Base-by-base conservation (phyloP, 2,113 vertebrate genomes). In the Planiliza haematocheilus region DNA sequence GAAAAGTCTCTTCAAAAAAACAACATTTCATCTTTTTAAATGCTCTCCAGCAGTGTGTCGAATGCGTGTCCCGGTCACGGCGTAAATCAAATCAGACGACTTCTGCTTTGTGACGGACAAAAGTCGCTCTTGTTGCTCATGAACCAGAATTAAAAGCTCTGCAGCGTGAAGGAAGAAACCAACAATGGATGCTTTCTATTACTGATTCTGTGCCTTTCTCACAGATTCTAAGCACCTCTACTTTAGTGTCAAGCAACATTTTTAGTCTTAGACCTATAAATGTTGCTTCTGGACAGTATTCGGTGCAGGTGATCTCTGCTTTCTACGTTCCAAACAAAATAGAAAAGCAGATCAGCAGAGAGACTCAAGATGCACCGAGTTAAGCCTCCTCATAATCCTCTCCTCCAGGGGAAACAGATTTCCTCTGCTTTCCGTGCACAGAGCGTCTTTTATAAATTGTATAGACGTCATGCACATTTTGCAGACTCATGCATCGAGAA, bases 11-110 rank as follows among this genome's bases (percentile, higher is more conserved):
- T 30, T 30, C 24, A 34, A 11, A 6, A 39, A 65, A 52, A 34
- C 0, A 7, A 14, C 24, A 24, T 72, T 20, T 45, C 4, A n/a
- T 18, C 46, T 24, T 0, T 14, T 42, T 41, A n/a, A 21, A 16
- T 13, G 3, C 46, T 24, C 43, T 30, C 51, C 12, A 70, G 8
- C 3, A 53, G 4, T 7, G 1, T 10, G 34, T 34, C 0, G 7
- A 14, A 38, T 16, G 37, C 5, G 24, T 30, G 24, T 4, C 0
- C n/a, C 0, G 0, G 45, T 59, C 52, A 11, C 0, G 1, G 0
- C 13, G 2, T 10, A 10, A 57, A 64, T 48, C 8, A 0, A 46
- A 13, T 68, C 0, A 30, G 24, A 63, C 9, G 10, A 12, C 10
- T 4, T 0, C 3, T 49, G 7, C 10, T 30, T 9, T 38, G 30